Conservation (phyloP, 2,888 invertebrate species). For the Ennomos quercinarius region DNA sequence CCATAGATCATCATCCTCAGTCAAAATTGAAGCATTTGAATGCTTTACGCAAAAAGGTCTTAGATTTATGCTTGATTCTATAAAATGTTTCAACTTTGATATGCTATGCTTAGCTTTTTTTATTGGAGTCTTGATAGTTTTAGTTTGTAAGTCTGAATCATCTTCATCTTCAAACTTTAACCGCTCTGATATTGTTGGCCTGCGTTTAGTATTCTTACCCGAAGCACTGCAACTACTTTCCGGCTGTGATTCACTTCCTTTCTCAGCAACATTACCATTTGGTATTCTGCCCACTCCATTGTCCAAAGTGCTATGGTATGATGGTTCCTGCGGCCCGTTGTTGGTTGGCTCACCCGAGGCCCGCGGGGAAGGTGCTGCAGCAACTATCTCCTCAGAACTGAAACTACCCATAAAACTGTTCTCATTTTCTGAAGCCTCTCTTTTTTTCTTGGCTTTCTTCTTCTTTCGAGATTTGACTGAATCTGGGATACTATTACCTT, state of each 20-base stretch:
- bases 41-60: constrained; percentile 40
- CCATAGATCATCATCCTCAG: constrained; percentile 68
- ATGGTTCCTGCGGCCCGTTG: too few species aligned
- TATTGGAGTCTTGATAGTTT: constrained; percentile 19
- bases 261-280: constrained; percentile 2
- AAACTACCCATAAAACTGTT: constrained; percentile 31
- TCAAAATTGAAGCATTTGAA: constrained; percentile 41
- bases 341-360: too few species aligned
- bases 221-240: not conserved
- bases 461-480: constrained; percentile 44
- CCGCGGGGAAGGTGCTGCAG: constrained; percentile 3
- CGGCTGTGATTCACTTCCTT: not conserved
- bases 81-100: constrained; percentile 52
- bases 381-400: constrained; percentile 41
- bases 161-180: constrained; percentile 66
- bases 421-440: constrained; percentile 24
- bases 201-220: not conserved
- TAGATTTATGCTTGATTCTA: constrained; percentile 52
- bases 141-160: constrained; percentile 34
- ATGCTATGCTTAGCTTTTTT: constrained; percentile 1
- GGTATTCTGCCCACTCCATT: not conserved
- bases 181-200: constrained; percentile 58
- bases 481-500: constrained; percentile 28
- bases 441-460: constrained; percentile 45
- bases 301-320: not conserved